Evolutionary conservation across 2,888 invertebrate genomes (phyloP), one percentile per base, ranked within the genome.

Genomic region (Amblyjoppa fuscipennis): DNA sequence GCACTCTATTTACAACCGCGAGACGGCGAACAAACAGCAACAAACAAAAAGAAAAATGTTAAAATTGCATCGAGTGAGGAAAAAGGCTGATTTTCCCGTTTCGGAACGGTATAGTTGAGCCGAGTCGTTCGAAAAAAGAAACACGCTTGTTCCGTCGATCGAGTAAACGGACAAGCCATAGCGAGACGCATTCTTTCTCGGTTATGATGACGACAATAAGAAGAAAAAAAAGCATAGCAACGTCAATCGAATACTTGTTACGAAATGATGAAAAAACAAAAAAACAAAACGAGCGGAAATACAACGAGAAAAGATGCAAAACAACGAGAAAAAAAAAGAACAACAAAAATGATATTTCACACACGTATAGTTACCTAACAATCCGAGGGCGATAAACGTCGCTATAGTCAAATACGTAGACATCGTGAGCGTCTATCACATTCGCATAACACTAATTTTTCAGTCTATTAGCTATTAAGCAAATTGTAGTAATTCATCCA

Each of bases 381-480:
- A 91, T 88, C 92, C 93, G 87, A 94, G 89, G 89, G 92, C 88
- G 89, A 93, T 89, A 89, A 91, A 92, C 89, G 92, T 91, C 90
- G 92, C 90, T 92, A 92, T 91, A 87, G 90, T 92, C 88, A 90
- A 89, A 89, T 92, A 92, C 90, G 91, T 91, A 88, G 90, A 91
- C 93, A 93, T 93, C 88, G 90, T 92, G 92, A 90, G 88, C 82
- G 87, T 34, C 88, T 81, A 91, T 93, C 91, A 92, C 90, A 92
- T 89, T 91, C 90, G 90, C 91, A 93, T 92, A 91, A 90, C 92
- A 92, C 90, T 90, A 90, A 91, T 91, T 78, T 92, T 91, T 89
- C 89, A 92, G 92, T 92, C 91, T 91, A 92, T 93, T 91, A 92
- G 90, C 92, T 92, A 91, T 93, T 91, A 91, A 93, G 92, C 90